These are phyloP conservation scores for Pegoplata infirma DNA, from an alignment of 2,888 invertebrate species.

Conservation along the genomic window DNA sequence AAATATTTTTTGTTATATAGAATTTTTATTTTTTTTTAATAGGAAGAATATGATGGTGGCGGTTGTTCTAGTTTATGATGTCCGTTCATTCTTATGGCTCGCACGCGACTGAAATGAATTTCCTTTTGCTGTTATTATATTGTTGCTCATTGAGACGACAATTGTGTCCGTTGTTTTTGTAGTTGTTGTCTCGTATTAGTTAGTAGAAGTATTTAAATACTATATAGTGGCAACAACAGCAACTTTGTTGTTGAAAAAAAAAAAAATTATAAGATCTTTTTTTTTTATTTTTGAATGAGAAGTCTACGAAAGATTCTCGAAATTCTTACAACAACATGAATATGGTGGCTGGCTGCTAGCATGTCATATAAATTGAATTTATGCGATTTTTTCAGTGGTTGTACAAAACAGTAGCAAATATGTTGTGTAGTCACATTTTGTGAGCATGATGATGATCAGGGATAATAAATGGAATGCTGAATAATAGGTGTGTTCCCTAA, in stretches of 20 bases:
- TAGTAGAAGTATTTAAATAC: slow-evolving; percentile 2
- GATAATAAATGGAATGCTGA: too few relatives aligned
- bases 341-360: not conserved
- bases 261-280: not conserved
- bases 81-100: slow-evolving; percentile 57
- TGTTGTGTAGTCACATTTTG: too few relatives aligned
- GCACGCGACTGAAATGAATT: slow-evolving; percentile 62
- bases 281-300: slow-evolving; percentile 13
- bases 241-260: slow-evolving; percentile 33
- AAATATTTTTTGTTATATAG: not conserved
- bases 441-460: too few relatives aligned
- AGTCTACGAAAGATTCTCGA: slow-evolving; percentile 29
- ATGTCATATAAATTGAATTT: not conserved
- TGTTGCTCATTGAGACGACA: slow-evolving; percentile 51
- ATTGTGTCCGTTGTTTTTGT: slow-evolving; percentile 48
- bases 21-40: not conserved
- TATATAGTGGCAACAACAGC: slow-evolving; percentile 18
- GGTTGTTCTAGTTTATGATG: slow-evolving; percentile 26
- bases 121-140: slow-evolving; percentile 48
- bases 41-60: not conserved
- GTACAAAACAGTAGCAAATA: not conserved
- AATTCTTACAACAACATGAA: slow-evolving; percentile 6
- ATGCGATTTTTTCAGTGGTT: not conserved
- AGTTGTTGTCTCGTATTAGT: slow-evolving; percentile 3
- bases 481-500: too few relatives aligned